Evolutionary conservation across 2,113 vertebrate genomes (phyloP).

Genomic region (Butorides virescens): DNA sequence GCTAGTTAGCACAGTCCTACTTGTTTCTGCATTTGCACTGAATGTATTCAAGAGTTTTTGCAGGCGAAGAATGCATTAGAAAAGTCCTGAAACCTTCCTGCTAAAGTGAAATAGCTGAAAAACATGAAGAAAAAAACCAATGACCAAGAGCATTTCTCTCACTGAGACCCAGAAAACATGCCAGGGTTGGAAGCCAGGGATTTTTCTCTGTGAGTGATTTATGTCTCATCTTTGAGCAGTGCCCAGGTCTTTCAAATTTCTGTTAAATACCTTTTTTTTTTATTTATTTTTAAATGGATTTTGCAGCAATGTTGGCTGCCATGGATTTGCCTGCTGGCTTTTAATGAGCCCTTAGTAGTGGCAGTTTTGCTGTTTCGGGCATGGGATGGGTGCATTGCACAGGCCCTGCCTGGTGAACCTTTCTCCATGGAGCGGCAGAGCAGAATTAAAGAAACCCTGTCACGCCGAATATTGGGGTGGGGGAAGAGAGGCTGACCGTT

Average conservation of each 20-base stretch:
- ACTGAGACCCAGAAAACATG: neutral
- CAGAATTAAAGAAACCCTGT: neutral
- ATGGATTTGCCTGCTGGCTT: neutral
- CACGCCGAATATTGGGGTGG: neutral
- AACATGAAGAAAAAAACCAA: neutral
- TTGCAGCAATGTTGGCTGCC: neutral
- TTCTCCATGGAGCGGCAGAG: neutral
- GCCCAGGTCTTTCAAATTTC: neutral
- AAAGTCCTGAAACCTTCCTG: neutral
- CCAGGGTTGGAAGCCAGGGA: neutral
- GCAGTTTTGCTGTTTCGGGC: neutral
- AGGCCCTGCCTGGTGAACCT: neutral
- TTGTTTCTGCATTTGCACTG: neutral
- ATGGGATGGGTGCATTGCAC: fast-evolving
- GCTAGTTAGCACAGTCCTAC: neutral
- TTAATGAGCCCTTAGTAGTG: neutral
- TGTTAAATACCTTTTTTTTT: neutral
- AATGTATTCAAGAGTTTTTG: neutral
- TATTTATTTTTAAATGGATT: neutral
- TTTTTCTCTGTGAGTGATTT: neutral
- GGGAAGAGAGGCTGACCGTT: neutral
- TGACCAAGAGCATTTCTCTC: neutral
- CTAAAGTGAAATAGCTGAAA: neutral
- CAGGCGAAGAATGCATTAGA: neutral
- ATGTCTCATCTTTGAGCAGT: neutral